A percentile compares a stretch with the other conserved stretches of the same genome.
phyloP scores from a whole-genome alignment of 2,797 vertebrate genomes.

The Leptoclinus maculatus region DNA sequence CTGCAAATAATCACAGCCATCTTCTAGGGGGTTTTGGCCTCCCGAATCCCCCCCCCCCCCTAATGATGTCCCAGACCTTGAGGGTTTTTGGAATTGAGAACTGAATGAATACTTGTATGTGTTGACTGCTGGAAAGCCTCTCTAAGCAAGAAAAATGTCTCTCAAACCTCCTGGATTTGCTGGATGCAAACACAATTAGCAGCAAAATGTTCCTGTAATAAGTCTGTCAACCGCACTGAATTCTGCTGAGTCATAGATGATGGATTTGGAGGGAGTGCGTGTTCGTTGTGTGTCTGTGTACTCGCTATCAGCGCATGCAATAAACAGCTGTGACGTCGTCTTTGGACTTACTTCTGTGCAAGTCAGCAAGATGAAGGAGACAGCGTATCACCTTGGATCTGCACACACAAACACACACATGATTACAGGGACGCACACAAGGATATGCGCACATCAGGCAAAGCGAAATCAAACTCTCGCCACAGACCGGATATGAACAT shows the following conservation, averaged over 20 bases:
- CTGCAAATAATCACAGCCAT: background rate
- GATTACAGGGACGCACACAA: background rate
- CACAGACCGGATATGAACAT: constrained; percentile 76
- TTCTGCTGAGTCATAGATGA: constrained; percentile 44
- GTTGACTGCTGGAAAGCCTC: background rate
- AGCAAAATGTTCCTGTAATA: constrained; percentile 29
- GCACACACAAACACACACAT: constrained; percentile 5
- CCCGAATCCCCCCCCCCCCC: background rate
- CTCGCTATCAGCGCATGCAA: background rate
- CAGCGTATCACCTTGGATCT: constrained; percentile 58
- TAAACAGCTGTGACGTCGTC: constrained; percentile 46
- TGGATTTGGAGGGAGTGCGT: constrained; percentile 20
- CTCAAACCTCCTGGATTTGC: background rate
- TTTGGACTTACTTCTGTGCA: constrained; percentile 42
- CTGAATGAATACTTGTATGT: background rate
- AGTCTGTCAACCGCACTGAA: constrained; percentile 27
- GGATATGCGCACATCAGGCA: constrained; percentile 29
- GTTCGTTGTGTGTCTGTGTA: background rate
- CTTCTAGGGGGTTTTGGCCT: background rate
- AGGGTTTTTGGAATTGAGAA: background rate
- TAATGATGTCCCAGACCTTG: background rate
- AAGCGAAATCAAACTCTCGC: constrained; percentile 60
- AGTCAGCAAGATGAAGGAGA: constrained; percentile 57
- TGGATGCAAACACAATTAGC: constrained; percentile 22
- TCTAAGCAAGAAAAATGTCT: background rate